Evolutionary conservation across 2,888 invertebrate species (phyloP).

Genomic region (Gnatocerus cornutus): DNA sequence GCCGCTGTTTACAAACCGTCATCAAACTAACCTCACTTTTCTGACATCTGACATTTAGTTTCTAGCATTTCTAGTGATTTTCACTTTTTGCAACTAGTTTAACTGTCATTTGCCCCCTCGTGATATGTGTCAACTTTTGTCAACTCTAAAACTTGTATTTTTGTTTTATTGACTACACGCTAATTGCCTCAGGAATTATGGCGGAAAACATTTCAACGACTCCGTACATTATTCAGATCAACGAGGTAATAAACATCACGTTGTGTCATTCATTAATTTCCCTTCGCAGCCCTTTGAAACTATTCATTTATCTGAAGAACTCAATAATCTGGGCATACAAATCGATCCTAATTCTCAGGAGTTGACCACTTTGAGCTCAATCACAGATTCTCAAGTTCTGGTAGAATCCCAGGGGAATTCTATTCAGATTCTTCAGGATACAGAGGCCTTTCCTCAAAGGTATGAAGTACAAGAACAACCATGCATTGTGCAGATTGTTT

Average conservation of each 20-base stretch:
- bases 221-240: constrained; percentile 29
- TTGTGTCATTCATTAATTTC: background rate
- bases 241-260: constrained; percentile 23
- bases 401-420: constrained; percentile 12
- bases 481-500: constrained; percentile 59
- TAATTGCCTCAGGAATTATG: constrained; percentile 13
- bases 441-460: background rate
- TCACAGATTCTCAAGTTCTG: constrained; percentile 12
- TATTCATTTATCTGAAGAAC: constrained; percentile 16
- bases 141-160: no score
- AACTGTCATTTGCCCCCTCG: no score
- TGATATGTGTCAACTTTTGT: no score
- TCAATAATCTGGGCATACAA: constrained; percentile 7
- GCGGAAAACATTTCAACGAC: constrained; percentile 24
- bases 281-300: constrained; percentile 20
- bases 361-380: background rate
- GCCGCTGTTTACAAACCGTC: no score
- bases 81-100: no score
- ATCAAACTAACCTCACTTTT: no score
- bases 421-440: constrained; percentile 19
- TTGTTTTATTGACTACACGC: no score
- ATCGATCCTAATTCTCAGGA: constrained; percentile 11
- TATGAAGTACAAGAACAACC: constrained; percentile 32
- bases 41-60: no score
- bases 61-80: no score